These are phyloP conservation scores for Conops quadrifasciatus DNA, from an alignment of 2,888 invertebrate species.

Conservation along the genomic window DNA sequence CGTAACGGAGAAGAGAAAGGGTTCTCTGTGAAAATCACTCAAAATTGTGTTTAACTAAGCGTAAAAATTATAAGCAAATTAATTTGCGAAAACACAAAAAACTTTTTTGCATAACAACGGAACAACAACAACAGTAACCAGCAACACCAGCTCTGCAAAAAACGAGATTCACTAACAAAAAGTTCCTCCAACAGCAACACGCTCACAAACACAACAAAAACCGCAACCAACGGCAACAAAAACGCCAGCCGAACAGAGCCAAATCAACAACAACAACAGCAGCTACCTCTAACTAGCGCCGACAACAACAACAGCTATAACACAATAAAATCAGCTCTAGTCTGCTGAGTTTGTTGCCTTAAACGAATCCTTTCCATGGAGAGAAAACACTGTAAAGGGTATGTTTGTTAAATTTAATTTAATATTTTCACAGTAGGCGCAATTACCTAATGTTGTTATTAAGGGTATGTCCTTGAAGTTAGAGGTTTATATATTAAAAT, in stretches of 20 bases:
- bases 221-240: neutral
- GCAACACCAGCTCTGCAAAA: slow-evolving; percentile 15
- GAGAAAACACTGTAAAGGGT: neutral
- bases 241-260: neutral
- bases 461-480: too few species aligned
- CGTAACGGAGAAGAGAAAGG: slow-evolving; percentile 3
- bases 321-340: neutral
- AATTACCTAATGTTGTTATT: too few species aligned
- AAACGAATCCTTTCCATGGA: too few species aligned
- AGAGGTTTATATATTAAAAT: too few species aligned
- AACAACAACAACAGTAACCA: slow-evolving; percentile 39
- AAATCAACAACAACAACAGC: slow-evolving; percentile 4
- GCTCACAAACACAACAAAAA: neutral
- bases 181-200: neutral
- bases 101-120: slow-evolving; percentile 27
- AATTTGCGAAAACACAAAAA: slow-evolving; percentile 56
- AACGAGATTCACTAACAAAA: slow-evolving; percentile 25
- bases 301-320: neutral
- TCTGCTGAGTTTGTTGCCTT: too few species aligned
- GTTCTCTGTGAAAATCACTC: slow-evolving; percentile 61
- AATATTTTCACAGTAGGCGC: neutral
- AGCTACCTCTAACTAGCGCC: too few species aligned
- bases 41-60: slow-evolving; percentile 65
- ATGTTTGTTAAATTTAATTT: neutral
- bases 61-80: slow-evolving; percentile 66